Base-by-base conservation (phyloP, 2,797 vertebrate species). In the Chelonia mydas region DNA sequence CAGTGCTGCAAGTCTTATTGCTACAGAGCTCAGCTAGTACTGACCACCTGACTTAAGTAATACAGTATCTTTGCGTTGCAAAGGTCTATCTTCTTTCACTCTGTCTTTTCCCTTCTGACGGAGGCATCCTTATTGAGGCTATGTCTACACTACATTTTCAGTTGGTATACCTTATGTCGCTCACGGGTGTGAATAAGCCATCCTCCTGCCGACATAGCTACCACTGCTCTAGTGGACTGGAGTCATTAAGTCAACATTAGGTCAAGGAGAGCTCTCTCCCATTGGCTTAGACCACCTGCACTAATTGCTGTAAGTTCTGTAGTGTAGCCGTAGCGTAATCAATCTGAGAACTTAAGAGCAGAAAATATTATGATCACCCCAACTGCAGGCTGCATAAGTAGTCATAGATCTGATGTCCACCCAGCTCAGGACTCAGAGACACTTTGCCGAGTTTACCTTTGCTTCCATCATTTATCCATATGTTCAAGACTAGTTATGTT, bases 61-160 rank as follows among this genome's bases (percentile, higher is more conserved):
- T 5, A 10, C 81, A 0, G 0, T 2, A 3, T 17, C 7, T 76
- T 93, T 28, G 25, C 1, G 0, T 6, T 41, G 9, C 74, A 68
- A 49, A 3, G 31, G 5, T 51, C 68, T 47, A 17, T 9, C 3
- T 0, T 0, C 23, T 41, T 87, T 7, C 33, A 8, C 81, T 13
- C 49, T 55, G 47, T 28, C 41, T 84, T 87, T 49, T 1, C 31
- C 81, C n/a, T 89, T 87, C 45, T 49, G 41, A n/a, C 53, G n/a
- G 5, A 33, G 87, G 81, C 79, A 16, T 7, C 23, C 9, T 37
- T n/a, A 21, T 9, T 16, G 57, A 90, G 28, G 57, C 27, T 59
- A 59, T 59, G 13, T 31, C 57, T 31, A 59, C 28, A 13, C 28
- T 31, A 59, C 57, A 31, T 59, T 59, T 59, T 59, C 31, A 59